Evolutionary conservation across 2,888 invertebrate species (phyloP), one percentile per base, ranked within the genome.

Genomic region (Prosopocoilus inquinatus): DNA sequence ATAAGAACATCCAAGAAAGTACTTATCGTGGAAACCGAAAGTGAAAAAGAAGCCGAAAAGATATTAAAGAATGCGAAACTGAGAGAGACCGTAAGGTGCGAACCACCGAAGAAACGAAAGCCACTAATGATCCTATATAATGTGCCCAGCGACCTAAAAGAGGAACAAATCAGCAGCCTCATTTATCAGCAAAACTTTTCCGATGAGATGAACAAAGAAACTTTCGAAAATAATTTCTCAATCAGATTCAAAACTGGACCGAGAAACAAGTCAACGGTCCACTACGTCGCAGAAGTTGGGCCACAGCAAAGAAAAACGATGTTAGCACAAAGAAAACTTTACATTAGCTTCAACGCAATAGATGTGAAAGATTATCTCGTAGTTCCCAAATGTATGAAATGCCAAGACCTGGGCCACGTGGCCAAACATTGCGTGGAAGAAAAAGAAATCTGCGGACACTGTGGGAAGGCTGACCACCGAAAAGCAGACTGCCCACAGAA

Each of bases 221-320:
- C 39, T 3, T 58, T 44, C 33, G 9, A 51, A 4, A n/a, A 45
- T 2, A 11, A 46, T 9, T 46, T 58, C 9, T 28, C 46, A 3
- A 16, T 57, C 3, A 5, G 49, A 11, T 59, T 59, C 47, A 53
- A 39, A 43, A 50, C 56, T 2, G 59, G 53, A 13, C 56, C 54
- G 2, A 16, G 41, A 28, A 44, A 34, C 15, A 57, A 36, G 35
- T 13, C 43, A 0, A 53, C 50, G 1, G 50, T 39, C 1, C 56
- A 59, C 44, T 8, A 43, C 0, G 53, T 59, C 1, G 43, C 35
- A 0, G 53, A 59, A 28, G 41, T 47, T 1, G 8, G 35, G 2
- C 11, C 34, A 8, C 28, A 47, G n/a, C 16, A 48, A 1, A 44
- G 51, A 28, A 47, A 38, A 7, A 7, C 9, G 1, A 41, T 57